Conservation (phyloP, 2,888 invertebrate species). For the Druceiella hillmani region DNA sequence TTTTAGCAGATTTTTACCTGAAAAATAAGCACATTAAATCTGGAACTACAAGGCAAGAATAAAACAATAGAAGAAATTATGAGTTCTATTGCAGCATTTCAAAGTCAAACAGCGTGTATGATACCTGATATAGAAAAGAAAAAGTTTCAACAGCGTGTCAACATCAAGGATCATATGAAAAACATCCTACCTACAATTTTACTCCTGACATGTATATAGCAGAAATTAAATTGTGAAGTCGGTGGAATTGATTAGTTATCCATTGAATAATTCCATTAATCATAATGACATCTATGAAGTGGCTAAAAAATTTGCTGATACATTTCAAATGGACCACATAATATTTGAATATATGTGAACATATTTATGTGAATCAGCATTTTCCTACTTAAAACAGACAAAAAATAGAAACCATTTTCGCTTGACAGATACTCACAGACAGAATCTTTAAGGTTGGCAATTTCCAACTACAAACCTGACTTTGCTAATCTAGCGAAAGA, state of each 20-base stretch:
- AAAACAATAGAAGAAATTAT: too few relatives aligned
- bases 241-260: conserved; percentile 25
- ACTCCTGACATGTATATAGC: too few relatives aligned
- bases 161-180: too few relatives aligned
- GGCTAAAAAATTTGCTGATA: conserved; percentile 24
- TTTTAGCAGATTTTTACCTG: too few relatives aligned
- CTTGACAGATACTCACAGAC: conserved; percentile 22
- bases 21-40: too few relatives aligned
- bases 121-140: too few relatives aligned
- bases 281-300: conserved; percentile 25
- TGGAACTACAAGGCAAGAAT: too few relatives aligned
- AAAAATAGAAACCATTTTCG: conserved; percentile 23
- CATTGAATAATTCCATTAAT: conserved; percentile 25
- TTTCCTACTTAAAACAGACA: conserved; percentile 23
- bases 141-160: too few relatives aligned
- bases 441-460: conserved; percentile 24
- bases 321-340: conserved; percentile 24
- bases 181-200: too few relatives aligned
- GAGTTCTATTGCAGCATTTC: too few relatives aligned
- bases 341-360: conserved; percentile 23
- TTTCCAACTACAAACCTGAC: conserved; percentile 25
- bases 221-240: too few relatives aligned
- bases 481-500: conserved; percentile 23
- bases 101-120: too few relatives aligned
- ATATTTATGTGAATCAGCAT: conserved; percentile 25